Base-by-base conservation (phyloP, 2,113 vertebrate species). In the Lasiurus borealis region DNA sequence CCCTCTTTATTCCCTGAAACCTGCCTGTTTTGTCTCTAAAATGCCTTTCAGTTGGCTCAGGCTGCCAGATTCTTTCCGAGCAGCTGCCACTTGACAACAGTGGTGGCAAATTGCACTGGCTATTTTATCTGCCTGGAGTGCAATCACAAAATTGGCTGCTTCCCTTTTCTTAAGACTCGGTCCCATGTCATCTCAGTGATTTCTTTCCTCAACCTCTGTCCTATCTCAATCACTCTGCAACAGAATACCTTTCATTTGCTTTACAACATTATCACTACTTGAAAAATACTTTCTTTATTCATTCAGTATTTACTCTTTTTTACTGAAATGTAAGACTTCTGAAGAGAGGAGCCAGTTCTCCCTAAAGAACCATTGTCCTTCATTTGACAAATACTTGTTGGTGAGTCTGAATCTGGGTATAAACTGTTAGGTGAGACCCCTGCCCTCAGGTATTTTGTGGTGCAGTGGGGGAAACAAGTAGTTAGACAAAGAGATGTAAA, bases 51-150 rank as follows among this genome's bases (percentile, higher is more conserved):
- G 59, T 62, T 1, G 23, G 59, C 11, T 27, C 59, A 27, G 23
- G 27, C 59, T 25, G 19, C 4, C 44, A 82, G 29, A 48, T 75
- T 77, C 59, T 3, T 36, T 19, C 50, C 15, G n/a, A 77, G 34
- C 50, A 27, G 19, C 34, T 82, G n/a, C 23, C 34, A 75, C 21
- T 86, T 81, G 27, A 54, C 12, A 21, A n/a, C 10, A 36, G 4
- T n/a, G 25, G 0, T 3, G 40, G 7, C 25, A 31, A 27, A 23
- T 66, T 8, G n/a, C 7, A 5, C 23, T 57, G 8, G 7, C 4
- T 75, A 9, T 64, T 18, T 75, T 91, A 52, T 8, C 57, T 40
- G 18, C 10, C 8, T 4, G 27, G 25, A 57, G 12, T 9, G 6
- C 8, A 75, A 57, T 71, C n/a, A 13, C 68, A 54, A 76, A 75